Percentiles rank a stretch among this genome's conserved stretches.
Evolutionary conservation across 1,140 invertebrate genomes (phyloP).

Genomic region (Drosophila littoralis): DNA sequence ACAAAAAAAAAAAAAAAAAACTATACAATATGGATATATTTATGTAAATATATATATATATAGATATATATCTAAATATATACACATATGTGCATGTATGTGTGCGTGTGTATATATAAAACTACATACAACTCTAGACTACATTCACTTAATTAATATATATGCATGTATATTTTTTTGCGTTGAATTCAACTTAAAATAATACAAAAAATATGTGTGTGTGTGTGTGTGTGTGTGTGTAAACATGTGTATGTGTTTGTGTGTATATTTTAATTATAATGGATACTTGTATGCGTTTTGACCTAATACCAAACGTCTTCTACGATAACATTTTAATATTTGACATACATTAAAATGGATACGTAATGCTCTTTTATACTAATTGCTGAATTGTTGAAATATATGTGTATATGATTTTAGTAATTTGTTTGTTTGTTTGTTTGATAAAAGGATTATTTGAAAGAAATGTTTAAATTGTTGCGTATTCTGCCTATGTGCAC

Average conservation of each 20-base stretch:
- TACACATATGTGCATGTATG: constrained; percentile 14
- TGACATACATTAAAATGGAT: constrained; percentile 7
- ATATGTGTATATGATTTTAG: constrained; percentile 4
- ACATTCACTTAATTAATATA: constrained; percentile 59
- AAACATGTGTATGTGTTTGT: constrained; percentile 14
- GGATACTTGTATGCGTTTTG: constrained; percentile 12
- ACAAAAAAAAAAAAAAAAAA: constrained; percentile 50
- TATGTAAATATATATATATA: constrained; percentile 15
- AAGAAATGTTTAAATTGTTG: constrained; percentile 32
- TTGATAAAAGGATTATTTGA: constrained; percentile 14
- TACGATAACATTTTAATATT: too few relatives aligned
- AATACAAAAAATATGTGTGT: constrained; percentile 45
- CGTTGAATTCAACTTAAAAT: constrained; percentile 39
- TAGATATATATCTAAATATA: background rate
- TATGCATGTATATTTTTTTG: constrained; percentile 27
- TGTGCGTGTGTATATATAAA: constrained; percentile 44
- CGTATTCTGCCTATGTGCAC: constrained; percentile 23
- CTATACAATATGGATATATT: constrained; percentile 51
- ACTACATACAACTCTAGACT: constrained; percentile 64
- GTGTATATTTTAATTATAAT: constrained; percentile 13
- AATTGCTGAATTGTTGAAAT: constrained; percentile 14
- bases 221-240: constrained; percentile 39
- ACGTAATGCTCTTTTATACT: constrained; percentile 10
- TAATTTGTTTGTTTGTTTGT: constrained; percentile 13
- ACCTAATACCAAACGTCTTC: background rate